Evolutionary conservation across 2,797 vertebrate species (phyloP).

Genomic region (Melanotaenia nigrans): DNA sequence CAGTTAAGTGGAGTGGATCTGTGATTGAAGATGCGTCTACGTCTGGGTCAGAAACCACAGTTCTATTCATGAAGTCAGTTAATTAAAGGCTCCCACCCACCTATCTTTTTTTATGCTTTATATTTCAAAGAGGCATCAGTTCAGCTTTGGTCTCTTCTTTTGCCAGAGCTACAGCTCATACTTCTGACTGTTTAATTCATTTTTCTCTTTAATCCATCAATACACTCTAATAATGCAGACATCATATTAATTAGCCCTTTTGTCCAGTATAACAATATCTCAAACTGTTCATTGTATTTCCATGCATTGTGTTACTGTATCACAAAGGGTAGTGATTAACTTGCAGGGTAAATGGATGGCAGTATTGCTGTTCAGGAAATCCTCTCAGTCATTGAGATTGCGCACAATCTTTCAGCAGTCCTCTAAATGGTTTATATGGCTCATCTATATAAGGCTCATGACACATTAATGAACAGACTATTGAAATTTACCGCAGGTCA

Average conservation of each 20-base stretch:
- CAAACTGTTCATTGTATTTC: constrained; percentile 38
- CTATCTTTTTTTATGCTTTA: constrained; percentile 49
- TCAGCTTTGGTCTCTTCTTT: constrained; percentile 16
- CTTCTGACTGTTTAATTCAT: not conserved
- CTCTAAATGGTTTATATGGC: constrained; percentile 11
- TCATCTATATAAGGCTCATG: constrained; percentile 15
- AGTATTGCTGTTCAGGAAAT: constrained; percentile 28
- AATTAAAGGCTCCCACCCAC: constrained; percentile 44
- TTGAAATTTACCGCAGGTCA: constrained; percentile 3
- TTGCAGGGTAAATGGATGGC: constrained; percentile 31
- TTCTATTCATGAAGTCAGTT: constrained; percentile 28
- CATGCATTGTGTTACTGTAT: constrained; percentile 35
- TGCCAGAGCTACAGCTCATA: not conserved
- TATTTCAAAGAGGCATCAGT: constrained; percentile 54
- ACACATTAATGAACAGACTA: constrained; percentile 11
- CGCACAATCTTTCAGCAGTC: constrained; percentile 15
- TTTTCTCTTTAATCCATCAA: constrained; percentile 9
- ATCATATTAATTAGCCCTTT: constrained; percentile 32
- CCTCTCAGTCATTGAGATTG: constrained; percentile 33
- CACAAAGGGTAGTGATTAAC: constrained; percentile 47
- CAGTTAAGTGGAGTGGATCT: constrained; percentile 33
- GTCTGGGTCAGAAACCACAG: constrained; percentile 51
- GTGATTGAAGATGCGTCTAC: constrained; percentile 28
- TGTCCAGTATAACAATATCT: constrained; percentile 26
- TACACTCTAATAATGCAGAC: constrained; percentile 16